Evolutionary conservation across 2,797 vertebrate species (phyloP).

Genomic region (Enteromius paludinosus): DNA sequence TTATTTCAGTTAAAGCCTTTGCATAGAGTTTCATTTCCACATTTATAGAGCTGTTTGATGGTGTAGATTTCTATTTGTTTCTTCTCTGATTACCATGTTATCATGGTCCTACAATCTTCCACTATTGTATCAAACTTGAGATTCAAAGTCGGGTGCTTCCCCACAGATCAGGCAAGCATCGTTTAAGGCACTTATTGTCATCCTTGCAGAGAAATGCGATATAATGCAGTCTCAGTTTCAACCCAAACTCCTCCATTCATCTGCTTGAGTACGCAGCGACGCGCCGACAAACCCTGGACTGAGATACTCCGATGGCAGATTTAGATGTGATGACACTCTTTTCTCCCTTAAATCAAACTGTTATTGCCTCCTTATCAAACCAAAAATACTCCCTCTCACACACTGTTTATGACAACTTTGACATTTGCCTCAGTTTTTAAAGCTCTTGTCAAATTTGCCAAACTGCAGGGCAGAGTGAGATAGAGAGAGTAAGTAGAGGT

Average conservation of each 20-base stretch:
- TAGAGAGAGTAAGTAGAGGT: slow-evolving; percentile 30
- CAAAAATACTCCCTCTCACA: slow-evolving; percentile 48
- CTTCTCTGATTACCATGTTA: slow-evolving; percentile 3
- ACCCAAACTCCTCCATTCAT: slow-evolving; percentile 33
- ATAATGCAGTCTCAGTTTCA: slow-evolving; percentile 42
- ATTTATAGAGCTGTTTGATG: not conserved
- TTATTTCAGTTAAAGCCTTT: not conserved
- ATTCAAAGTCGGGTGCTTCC: not conserved
- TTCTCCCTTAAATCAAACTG: slow-evolving; percentile 46
- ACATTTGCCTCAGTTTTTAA: slow-evolving; percentile 58
- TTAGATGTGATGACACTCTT: slow-evolving; percentile 44
- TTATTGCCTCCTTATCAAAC: slow-evolving; percentile 59
- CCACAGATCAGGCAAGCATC: slow-evolving; percentile 22
- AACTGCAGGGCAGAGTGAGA: slow-evolving; percentile 33
- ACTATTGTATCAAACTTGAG: slow-evolving; percentile 9
- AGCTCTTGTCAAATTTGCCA: slow-evolving; percentile 57
- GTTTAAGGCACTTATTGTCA: slow-evolving; percentile 25
- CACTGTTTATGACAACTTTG: slow-evolving; percentile 59
- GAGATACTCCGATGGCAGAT: slow-evolving; percentile 36
- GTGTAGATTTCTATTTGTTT: not conserved
- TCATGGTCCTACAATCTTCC: not conserved
- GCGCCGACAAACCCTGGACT: not conserved
- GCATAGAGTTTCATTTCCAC: not conserved
- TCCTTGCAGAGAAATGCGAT: slow-evolving; percentile 19
- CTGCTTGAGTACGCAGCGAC: slow-evolving; percentile 37